Conservation (phyloP, 30 jellyfish, hydroid and myxozoan species). For the Aurelia sp. region DNA sequence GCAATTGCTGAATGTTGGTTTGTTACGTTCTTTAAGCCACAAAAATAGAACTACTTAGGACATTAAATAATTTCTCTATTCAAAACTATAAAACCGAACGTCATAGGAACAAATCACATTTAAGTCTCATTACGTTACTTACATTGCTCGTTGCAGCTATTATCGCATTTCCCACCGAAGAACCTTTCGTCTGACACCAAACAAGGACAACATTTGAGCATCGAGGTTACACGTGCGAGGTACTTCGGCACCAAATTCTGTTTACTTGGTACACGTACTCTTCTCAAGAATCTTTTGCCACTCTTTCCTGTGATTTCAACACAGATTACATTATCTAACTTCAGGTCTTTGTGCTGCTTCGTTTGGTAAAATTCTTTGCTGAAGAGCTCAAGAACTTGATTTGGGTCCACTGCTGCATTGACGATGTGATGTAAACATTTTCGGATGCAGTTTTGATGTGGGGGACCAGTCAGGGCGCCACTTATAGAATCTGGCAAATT, state of each 20-base stretch:
- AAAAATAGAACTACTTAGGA: too few relatives aligned
- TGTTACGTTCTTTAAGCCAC: too few relatives aligned
- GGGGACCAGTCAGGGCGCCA: slow-evolving; percentile 98
- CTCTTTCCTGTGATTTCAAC: slow-evolving; percentile 95
- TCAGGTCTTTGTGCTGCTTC: slow-evolving; percentile 92
- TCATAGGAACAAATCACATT: too few relatives aligned
- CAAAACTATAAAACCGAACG: too few relatives aligned
- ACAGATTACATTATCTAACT: slow-evolving; percentile 92
- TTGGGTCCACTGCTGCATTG: slow-evolving; percentile 94
- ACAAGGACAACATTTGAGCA: slow-evolving; percentile 94
- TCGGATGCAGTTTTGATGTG: slow-evolving; percentile 97
- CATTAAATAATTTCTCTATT: too few relatives aligned
- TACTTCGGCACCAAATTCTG: slow-evolving; percentile 79
- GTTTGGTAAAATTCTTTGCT: slow-evolving; percentile 98
- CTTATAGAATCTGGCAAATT: slow-evolving; percentile 84
- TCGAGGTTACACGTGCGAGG: slow-evolving; percentile 82
- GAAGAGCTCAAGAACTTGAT: slow-evolving; percentile 88
- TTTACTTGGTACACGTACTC: slow-evolving; percentile 97
- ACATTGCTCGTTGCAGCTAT: slow-evolving; percentile 86
- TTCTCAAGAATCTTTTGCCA: slow-evolving; percentile 91
- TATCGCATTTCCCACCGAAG: slow-evolving; percentile 87
- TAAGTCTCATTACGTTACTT: slow-evolving; percentile 11
- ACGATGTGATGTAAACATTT: slow-evolving; percentile 90
- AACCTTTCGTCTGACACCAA: slow-evolving; percentile 92
- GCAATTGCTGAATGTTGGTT: too few relatives aligned